These are phyloP conservation scores for Eumeta japonica DNA, from an alignment of 1,140 invertebrate species.

Conservation along the genomic window DNA sequence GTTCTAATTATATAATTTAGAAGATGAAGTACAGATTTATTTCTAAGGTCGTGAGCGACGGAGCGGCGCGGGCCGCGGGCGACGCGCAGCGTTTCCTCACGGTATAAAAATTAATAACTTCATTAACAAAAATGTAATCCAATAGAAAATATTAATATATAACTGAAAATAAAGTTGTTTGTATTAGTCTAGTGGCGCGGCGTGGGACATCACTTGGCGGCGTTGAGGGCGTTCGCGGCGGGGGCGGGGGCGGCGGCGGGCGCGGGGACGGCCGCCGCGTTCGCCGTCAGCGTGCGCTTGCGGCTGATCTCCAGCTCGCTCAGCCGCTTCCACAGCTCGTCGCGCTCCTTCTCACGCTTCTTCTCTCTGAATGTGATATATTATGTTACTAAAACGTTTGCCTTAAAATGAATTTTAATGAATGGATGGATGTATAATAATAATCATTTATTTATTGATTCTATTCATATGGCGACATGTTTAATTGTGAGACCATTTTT, in stretches of 20 bases:
- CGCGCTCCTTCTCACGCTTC: constrained; percentile 90
- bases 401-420: no score
- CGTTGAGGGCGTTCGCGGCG: no score
- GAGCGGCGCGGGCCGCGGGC: constrained; percentile 12
- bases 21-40: constrained; percentile 10
- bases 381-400: no score
- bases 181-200: constrained; percentile 29
- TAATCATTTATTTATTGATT: no score
- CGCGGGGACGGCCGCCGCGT: constrained; percentile 31
- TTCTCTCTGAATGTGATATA: constrained; percentile 82
- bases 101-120: constrained; percentile 48
- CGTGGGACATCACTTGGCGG: constrained; percentile 31
- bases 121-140: constrained; percentile 51
- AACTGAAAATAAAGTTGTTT: constrained; percentile 38
- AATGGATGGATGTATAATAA: no score
- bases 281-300: constrained; percentile 23
- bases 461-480: no score
- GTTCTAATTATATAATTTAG: constrained; percentile 24
- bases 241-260: constrained; percentile 12
- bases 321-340: constrained; percentile 91
- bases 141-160: constrained; percentile 51
- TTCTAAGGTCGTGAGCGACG: constrained; percentile 10
- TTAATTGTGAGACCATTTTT: no score
- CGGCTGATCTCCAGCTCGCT: constrained; percentile 76
- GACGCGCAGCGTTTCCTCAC: constrained; percentile 25